Base-by-base conservation (phyloP, 2,888 invertebrate genomes). In the Drosophila subquinaria region DNA sequence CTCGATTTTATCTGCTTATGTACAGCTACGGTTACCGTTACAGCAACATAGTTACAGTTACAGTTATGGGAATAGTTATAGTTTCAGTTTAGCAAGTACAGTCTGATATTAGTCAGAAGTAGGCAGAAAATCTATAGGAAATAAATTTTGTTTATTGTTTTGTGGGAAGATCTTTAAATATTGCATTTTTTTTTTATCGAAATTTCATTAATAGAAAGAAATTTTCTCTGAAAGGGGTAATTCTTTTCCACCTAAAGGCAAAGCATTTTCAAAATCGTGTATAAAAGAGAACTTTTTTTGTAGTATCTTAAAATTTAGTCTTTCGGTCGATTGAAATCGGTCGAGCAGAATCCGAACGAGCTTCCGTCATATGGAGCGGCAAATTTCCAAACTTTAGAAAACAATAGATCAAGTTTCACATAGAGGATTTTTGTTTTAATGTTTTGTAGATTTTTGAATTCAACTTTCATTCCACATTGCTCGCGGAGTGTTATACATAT, bases 1-100 rank as follows among this genome's bases (percentile, higher is more conserved):
- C 38, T 30, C 48, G 78, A 78, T 69, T 59, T 78, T 76, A 78
- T 73, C 74, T 59, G 53, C 20, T 11, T 59, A 43, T 59, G 69
- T 73, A 65, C 68, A 62, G 64, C n/a, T 38, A 51, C 43, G 9
- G 11, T 35, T 52, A 60, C 13, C 15, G 33, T 59, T 59, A 71
- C 73, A 45, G 30, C 30, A 1, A 30, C 30, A 8, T 30, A 30
- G 43, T 1, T 45, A 61, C n/a, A 33, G 45, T n/a, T 15, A 45
- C 8, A 11, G 40, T 23, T 47, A 11, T 36, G 43, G 36, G 17
- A 23, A 9, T 52, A 55, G 42, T 33, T 20, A 20, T 57, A 48
- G 47, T 38, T 38, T 47, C 38, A 59, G 27, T 35, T 35, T 45
- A 8, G 55, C 8, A 11, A 40, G 35, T 43, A 33, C 4, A 35